These are phyloP conservation scores for Stegana nigrithorax DNA, from an alignment of 2,888 invertebrate genomes.

Conservation along the genomic window DNA sequence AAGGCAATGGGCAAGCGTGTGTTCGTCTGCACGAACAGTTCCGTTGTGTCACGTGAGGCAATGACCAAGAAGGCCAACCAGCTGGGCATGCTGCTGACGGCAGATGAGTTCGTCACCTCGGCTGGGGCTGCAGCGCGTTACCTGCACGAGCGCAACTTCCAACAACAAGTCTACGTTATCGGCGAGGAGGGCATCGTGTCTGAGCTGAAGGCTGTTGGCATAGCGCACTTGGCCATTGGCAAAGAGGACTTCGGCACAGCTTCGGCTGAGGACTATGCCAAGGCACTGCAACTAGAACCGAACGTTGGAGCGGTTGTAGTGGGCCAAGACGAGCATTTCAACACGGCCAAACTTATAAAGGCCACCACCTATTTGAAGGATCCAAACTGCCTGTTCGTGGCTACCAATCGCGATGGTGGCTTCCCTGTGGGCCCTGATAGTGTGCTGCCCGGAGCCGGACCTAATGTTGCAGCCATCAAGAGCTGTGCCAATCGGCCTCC, in stretches of 20 bases:
- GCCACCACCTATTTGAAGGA: constrained; percentile 36
- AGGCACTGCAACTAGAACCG: constrained; percentile 30
- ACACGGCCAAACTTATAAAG: constrained; percentile 31
- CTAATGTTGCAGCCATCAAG: constrained; percentile 40
- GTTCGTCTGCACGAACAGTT: constrained; percentile 41
- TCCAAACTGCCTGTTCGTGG: constrained; percentile 34
- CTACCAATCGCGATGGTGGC: constrained; percentile 36
- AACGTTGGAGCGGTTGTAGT: constrained; percentile 44
- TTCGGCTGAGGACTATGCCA: constrained; percentile 25
- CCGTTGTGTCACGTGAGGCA: background rate
- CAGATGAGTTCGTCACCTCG: constrained; percentile 26
- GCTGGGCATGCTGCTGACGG: constrained; percentile 27
- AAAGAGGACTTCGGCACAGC: background rate
- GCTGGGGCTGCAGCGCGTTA: constrained; percentile 31
- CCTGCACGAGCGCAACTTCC: constrained; percentile 35
- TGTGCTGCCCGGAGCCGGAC: constrained; percentile 37
- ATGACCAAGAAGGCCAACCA: constrained; percentile 31
- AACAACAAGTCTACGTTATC: constrained; percentile 36
- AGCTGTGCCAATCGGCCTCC: constrained; percentile 33
- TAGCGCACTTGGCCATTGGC: constrained; percentile 25
- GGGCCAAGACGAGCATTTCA: constrained; percentile 39
- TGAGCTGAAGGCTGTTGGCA: constrained; percentile 29
- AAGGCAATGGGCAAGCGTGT: constrained; percentile 23
- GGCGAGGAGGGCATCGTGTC: constrained; percentile 34
- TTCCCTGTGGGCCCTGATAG: constrained; percentile 28